A percentile compares a stretch with the other conserved stretches of the same genome.
Conservation (phyloP, 1,140 invertebrate genomes). For the Drosophila serrata region DNA sequence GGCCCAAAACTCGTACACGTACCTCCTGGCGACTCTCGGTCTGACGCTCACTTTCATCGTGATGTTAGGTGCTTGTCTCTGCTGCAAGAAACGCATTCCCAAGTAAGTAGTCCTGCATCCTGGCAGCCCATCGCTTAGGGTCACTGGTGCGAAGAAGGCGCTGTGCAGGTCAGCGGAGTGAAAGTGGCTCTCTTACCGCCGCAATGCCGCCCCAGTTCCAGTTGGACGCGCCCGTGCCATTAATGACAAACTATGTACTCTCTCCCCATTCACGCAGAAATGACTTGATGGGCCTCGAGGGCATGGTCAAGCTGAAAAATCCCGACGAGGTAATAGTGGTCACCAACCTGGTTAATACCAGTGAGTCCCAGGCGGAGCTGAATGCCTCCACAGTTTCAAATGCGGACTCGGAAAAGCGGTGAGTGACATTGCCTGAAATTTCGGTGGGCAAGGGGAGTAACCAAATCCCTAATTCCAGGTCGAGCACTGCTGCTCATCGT, state of each 20-base stretch:
- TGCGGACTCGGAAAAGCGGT: slow-evolving; percentile 82
- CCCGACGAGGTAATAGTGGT: slow-evolving; percentile 86
- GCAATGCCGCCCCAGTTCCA: slow-evolving; percentile 52
- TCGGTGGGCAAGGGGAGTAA: background rate
- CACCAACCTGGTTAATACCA: slow-evolving; percentile 66
- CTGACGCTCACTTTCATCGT: slow-evolving; percentile 72
- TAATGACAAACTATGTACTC: slow-evolving; percentile 21
- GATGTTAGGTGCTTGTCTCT: slow-evolving; percentile 83
- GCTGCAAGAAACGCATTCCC: slow-evolving; percentile 79
- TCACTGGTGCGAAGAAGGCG: background rate
- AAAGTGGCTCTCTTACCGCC: slow-evolving; percentile 47
- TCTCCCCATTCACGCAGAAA: slow-evolving; percentile 76
- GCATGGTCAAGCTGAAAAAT: slow-evolving; percentile 87
- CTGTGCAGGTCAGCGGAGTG: slow-evolving; percentile 34
- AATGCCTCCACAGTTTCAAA: slow-evolving; percentile 79
- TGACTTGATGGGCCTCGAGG: slow-evolving; percentile 86
- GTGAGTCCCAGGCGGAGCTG: slow-evolving; percentile 78
- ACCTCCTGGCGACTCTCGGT: slow-evolving; percentile 68
- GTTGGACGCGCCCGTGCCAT: slow-evolving; percentile 61
- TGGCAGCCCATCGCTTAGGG: background rate
- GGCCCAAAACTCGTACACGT: slow-evolving; percentile 70
- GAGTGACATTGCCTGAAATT: background rate
- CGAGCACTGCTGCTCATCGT: slow-evolving; percentile 86
- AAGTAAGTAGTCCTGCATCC: slow-evolving; percentile 73
- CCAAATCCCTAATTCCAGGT: slow-evolving; percentile 42